Percentiles rank a stretch among this genome's conserved stretches.
Conservation (phyloP, 37 sponge, comb jelly and placozoan genomes). For the Aphrocallistes beatrix region DNA sequence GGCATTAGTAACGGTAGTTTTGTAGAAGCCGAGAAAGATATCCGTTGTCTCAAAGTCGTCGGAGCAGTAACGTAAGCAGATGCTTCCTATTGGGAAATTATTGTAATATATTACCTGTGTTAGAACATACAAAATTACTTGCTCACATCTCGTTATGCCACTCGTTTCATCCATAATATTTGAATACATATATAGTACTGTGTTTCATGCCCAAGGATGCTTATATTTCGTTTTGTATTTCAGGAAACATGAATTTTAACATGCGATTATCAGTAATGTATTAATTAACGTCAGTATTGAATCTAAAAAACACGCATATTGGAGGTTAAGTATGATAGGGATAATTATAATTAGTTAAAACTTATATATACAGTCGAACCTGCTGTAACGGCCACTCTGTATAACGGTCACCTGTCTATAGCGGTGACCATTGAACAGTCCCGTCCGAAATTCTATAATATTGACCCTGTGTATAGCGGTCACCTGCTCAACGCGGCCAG, state of each 20-base stretch:
- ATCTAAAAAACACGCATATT: slow-evolving; percentile 1
- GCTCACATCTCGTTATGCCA: slow-evolving; percentile 19
- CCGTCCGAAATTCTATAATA: no score
- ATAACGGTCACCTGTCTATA: no score
- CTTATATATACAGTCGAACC: background rate
- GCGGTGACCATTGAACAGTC: no score
- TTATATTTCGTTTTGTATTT: slow-evolving; percentile 6
- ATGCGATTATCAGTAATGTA: slow-evolving; percentile 10
- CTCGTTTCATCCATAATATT: background rate
- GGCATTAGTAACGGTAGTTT: background rate
- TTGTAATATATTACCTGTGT: background rate
- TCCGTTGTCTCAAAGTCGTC: slow-evolving; percentile 13
- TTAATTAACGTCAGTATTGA: background rate
- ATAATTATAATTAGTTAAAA: slow-evolving; percentile 12
- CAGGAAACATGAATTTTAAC: background rate
- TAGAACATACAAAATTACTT: background rate
- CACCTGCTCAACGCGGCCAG: no score
- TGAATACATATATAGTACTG: slow-evolving; percentile 12
- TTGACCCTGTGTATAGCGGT: no score
- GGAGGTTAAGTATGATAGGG: background rate
- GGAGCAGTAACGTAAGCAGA: slow-evolving; percentile 6
- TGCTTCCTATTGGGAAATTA: slow-evolving; percentile 17
- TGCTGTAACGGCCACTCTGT: no score
- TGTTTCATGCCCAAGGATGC: slow-evolving; percentile 15
- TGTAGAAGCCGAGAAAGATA: background rate